Evolutionary conservation across 2,113 vertebrate species (phyloP), one percentile per base, ranked within the genome.

Genomic region (Corythornis madagascariensis): DNA sequence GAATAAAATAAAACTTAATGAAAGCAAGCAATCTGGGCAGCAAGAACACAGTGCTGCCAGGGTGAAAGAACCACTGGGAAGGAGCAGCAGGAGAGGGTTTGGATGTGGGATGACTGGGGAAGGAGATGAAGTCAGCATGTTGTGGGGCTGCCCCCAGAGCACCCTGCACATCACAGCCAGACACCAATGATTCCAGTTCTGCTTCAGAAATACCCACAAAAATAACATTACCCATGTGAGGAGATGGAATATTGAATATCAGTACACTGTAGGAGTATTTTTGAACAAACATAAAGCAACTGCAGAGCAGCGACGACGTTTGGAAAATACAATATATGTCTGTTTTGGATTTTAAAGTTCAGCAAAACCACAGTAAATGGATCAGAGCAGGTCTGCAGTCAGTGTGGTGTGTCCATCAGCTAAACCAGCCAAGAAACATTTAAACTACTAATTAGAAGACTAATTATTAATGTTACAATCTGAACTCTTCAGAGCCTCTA

Each of bases 1-100:
- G 77, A 89, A 78, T 81, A 81, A 95, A 95, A 86, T 87, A 76
- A 84, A 87, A 73, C 38, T 79, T 60, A 79, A 89, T 47, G 57
- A 82, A 73, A 76, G 40, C 43, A 82, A 63, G 26, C 26, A 66
- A 83, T 73, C 56, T 45, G 47, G 26, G 74, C 55, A 87, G 86
- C 61, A 89, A 92, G 21, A 90, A 67, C 20, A 81, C 48, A 75
- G 40, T 33, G 88, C 55, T 90, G 78, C 67, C 43, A 80, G 67
- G 40, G 52, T 0, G 5, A 87, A 82, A 73, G 81, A 93, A 87
- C 74, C 75, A 82, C 66, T 63, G 56, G 83, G 85, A 86, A 80
- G 75, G 69, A 75, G 35, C 76, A 92, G 61, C 64, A 91, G 65
- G 88, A 93, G 40, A 1, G 5, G 86, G 45, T 25, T 50, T 74